These are phyloP conservation scores for Crotalus tigris DNA, from an alignment of 2,113 vertebrate genomes.

Conservation along the genomic window DNA sequence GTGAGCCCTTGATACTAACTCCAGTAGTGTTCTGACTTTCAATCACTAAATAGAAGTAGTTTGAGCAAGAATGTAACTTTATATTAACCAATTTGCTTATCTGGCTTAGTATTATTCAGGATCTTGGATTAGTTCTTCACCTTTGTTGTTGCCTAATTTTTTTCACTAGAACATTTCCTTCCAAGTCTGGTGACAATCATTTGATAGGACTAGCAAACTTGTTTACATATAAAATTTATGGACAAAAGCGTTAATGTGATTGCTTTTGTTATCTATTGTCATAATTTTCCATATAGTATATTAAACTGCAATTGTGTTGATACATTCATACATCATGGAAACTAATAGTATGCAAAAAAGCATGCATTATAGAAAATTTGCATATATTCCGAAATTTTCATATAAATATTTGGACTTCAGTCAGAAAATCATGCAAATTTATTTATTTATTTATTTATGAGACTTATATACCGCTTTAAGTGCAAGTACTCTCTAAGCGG, in stretches of 20 bases:
- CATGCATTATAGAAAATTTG: background rate
- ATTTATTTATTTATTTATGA: too few species aligned
- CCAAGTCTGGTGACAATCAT: background rate
- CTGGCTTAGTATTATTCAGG: background rate
- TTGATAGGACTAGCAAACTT: background rate
- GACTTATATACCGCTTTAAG: too few species aligned
- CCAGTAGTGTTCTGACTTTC: background rate
- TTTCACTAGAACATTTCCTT: background rate
- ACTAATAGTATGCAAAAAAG: background rate
- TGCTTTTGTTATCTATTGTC: background rate
- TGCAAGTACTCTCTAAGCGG: too few species aligned
- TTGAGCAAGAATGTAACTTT: background rate
- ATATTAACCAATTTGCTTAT: background rate
- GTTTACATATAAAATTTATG: background rate
- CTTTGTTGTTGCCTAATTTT: background rate
- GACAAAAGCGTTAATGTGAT: background rate
- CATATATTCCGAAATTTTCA: background rate
- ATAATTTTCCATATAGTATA: background rate
- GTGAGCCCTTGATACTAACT: background rate
- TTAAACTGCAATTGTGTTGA: background rate
- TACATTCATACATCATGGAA: background rate
- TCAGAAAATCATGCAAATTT: background rate
- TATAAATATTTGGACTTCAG: background rate
- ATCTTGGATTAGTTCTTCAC: background rate
- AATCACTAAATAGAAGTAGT: background rate